phyloP scores from a whole-genome alignment of 2,888 invertebrate species.

The Mimumesa dahlbomi region DNA sequence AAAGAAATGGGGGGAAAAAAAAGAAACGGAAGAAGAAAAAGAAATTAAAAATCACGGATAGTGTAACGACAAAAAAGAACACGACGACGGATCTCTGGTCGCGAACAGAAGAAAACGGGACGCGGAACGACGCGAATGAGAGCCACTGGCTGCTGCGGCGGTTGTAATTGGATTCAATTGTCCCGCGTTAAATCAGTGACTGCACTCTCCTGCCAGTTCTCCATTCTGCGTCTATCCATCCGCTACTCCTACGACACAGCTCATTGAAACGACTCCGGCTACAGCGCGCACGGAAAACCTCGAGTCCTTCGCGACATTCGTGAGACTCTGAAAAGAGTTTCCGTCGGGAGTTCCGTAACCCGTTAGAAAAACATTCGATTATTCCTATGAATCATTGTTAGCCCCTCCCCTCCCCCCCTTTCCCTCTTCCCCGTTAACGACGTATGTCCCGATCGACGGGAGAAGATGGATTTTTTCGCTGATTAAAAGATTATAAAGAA shows the following conservation, averaged over 20 bases:
- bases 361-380: constrained; percentile 49
- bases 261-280: constrained; percentile 72
- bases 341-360: constrained; percentile 35
- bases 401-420: background rate
- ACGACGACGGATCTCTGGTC: background rate
- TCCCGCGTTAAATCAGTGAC: constrained; percentile 80
- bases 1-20: too few relatives aligned
- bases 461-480: too few relatives aligned
- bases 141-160: constrained; percentile 72
- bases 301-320: constrained; percentile 56
- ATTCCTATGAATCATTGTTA: constrained; percentile 46
- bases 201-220: constrained; percentile 72
- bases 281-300: constrained; percentile 61
- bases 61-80: background rate
- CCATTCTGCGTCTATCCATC: constrained; percentile 72
- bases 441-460: too few relatives aligned
- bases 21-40: background rate
- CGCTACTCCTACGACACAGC: constrained; percentile 72
- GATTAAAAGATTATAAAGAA: too few relatives aligned
- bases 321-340: constrained; percentile 49
- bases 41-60: background rate
- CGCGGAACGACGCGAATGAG: constrained; percentile 66
- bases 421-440: too few relatives aligned
- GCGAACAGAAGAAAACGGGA: constrained; percentile 40
- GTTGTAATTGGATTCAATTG: constrained; percentile 80